Base-by-base conservation (phyloP, 2,113 vertebrate genomes). In the Pseudorasbora parva region DNA sequence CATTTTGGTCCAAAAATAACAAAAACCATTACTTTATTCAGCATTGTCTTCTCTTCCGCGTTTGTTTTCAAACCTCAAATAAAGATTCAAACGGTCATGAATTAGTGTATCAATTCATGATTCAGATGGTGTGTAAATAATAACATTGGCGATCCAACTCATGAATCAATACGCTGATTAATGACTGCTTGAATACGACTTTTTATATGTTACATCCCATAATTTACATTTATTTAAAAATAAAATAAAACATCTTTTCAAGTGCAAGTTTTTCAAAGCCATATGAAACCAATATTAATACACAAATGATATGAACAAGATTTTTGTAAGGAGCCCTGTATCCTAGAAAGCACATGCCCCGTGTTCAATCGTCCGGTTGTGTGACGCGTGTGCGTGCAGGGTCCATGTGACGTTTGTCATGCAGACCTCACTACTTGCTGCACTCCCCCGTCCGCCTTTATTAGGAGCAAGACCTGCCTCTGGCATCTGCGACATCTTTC, bases 321-420 rank as follows among this genome's bases (percentile, higher is more conserved):
- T 8, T 64, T 27, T 27, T 62, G 2, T 64, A 62, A 33, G 68
- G 21, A 71, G 68, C 21, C 41, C 3, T 37, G 25, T 11, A 37
- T 78, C 49, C n/a, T 30, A 27, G 41, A 7, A 41, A 47, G 68
- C 80, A 82, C 37, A 37, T 37, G 37, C 15, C 81, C 68, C 75
- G 85, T 14, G 23, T 43, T 21, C 17, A 33, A 45, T 86, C 59
- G 43, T 30, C 37, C 17, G 59, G 33, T 86, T 59, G 47, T 60
- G 30, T 85, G 60, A 86, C 81, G 77, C 82, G 81, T 86, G 76
- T 25, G 27, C 43, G 51, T 27, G 17, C 51, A 23, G 81, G 59
- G 57, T 69, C 23, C 84, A 79, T 87, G 78, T 87, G 87, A 84
- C 15, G 66, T 82, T 81, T 83, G 84, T 75, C 84, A 47, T 68